Evolutionary conservation across 2,888 invertebrate species (phyloP), one percentile per base, ranked within the genome.

Genomic region (Cryptus armator): DNA sequence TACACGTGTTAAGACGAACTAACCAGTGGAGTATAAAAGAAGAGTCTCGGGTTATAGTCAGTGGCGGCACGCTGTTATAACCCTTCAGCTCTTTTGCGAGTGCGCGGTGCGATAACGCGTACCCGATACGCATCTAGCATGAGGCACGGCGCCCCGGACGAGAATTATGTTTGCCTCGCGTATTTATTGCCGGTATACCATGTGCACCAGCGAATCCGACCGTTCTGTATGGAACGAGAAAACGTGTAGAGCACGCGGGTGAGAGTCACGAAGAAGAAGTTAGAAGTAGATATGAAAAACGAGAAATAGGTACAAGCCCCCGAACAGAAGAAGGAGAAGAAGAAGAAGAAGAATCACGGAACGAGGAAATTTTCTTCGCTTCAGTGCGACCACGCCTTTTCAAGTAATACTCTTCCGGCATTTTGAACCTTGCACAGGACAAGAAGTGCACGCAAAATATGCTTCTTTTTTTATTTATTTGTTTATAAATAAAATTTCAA

Each of bases 61-160:
- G 75, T 12, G 76, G 51, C 76, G 64, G 76, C 64, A 37, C 66
- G 75, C 51, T 53, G 76, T 43, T 66, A 53, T 76, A 64, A 76
- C 66, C 76, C 62, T 67, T 67, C 24, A 43, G 75, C 44, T 67
- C 67, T 89, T 88, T 87, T 78, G 86, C 88, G 86, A 88, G 87
- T 85, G 84, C 82, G 82, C 85, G 86, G 70, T 86, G 89, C 91
- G 89, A 91, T 91, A 91, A 90, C 90, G 85, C 89, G 88, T 88
- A 87, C 86, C 86, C 89, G 91, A 91, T 91, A 91, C 90, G 89
- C 90, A 91, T 91, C 91, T 91, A 89, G 90, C 89, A 91, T 90
- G 91, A 91, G 86, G 89, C 89, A 91, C 89, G 83, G 89, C 88
- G 88, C 91, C 88, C 86, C 87, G 78, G 78, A 75, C 75, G 85